Percentiles rank a stretch among this genome's conserved stretches.
phyloP scores from a whole-genome alignment of 2,113 vertebrate genomes.

The Coregonus clupeaformis region DNA sequence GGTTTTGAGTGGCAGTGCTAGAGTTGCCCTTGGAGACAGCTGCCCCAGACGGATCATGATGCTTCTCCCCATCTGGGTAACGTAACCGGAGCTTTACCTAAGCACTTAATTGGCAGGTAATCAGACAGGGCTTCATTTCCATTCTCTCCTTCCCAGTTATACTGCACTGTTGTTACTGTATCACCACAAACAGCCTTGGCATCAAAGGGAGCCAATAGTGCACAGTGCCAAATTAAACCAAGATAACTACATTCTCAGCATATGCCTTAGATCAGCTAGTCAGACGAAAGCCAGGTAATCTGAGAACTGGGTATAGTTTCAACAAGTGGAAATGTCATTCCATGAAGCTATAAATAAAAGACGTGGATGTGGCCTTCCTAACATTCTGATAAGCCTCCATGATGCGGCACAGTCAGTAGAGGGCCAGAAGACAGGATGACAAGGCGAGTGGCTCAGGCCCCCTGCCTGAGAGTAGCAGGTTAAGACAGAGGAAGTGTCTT shows the following conservation, averaged over 20 bases:
- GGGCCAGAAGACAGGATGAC: background rate
- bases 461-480: no score
- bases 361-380: no score
- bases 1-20: no score
- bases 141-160: conserved; percentile 9
- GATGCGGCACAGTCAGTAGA: background rate
- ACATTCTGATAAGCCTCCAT: background rate
- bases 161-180: background rate
- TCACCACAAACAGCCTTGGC: background rate
- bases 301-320: background rate
- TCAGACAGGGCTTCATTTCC: conserved; percentile 6
- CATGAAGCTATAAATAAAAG: background rate
- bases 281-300: background rate
- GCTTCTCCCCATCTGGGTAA: conserved; percentile 9
- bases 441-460: background rate
- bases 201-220: conserved; percentile 1
- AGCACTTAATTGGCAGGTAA: conserved; percentile 48
- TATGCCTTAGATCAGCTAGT: background rate
- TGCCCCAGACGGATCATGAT: conserved; percentile 5
- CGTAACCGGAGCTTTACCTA: conserved; percentile 38
- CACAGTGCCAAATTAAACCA: background rate
- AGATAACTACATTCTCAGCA: background rate
- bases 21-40: background rate
- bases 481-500: background rate
- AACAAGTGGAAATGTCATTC: background rate